Conservation (phyloP, 2,113 vertebrate genomes). For the Chamaetylas fuelleborni region DNA sequence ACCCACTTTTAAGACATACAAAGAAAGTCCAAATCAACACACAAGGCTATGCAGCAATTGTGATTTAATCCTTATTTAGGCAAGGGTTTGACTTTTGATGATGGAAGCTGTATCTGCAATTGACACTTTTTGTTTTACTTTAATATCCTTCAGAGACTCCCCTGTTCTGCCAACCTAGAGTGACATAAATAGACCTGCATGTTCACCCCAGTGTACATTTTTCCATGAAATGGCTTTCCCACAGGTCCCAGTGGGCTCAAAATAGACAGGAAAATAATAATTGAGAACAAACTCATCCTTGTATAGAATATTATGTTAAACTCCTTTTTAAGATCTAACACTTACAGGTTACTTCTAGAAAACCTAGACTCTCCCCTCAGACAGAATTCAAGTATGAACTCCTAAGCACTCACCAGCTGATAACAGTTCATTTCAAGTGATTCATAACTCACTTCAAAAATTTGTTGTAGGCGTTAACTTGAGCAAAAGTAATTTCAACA, state of each 20-base stretch:
- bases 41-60: background rate
- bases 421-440: background rate
- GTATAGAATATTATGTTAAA: background rate
- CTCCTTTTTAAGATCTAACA: background rate
- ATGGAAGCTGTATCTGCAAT: background rate
- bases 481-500: background rate
- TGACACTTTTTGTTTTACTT: background rate
- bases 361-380: background rate
- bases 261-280: background rate
- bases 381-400: background rate
- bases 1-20: background rate
- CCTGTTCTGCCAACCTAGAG: background rate
- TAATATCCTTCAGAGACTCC: background rate
- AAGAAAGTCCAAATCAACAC: background rate
- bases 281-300: background rate
- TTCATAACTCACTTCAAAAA: background rate
- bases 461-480: background rate
- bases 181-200: fast-evolving
- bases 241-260: background rate
- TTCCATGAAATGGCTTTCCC: background rate
- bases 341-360: background rate
- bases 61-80: background rate
- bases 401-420: background rate
- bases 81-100: background rate
- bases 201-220: background rate